Conservation (phyloP, 2,113 vertebrate species). For the Pampusana beccarii region DNA sequence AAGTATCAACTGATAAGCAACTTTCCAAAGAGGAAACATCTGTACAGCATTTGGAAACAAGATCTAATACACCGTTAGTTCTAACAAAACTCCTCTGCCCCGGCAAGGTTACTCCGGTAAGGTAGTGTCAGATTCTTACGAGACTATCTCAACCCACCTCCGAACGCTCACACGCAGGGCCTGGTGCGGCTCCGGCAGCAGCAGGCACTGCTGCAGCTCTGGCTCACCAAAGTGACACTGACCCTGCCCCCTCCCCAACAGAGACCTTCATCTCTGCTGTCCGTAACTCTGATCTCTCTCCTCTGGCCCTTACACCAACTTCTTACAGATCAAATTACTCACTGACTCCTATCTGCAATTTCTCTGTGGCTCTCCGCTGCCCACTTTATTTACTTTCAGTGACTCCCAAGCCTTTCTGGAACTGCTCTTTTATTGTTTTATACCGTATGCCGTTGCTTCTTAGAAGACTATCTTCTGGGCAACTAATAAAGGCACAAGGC, state of each 20-base stretch:
- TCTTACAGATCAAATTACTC: background rate
- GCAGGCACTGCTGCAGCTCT: background rate
- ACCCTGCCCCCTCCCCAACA: background rate
- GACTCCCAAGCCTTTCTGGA: background rate
- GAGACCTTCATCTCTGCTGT: background rate
- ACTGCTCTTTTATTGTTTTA: background rate
- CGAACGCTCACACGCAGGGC: background rate
- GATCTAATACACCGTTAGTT: background rate
- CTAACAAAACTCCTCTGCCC: background rate
- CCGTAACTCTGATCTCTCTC: background rate
- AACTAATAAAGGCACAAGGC: background rate
- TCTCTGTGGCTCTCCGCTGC: background rate
- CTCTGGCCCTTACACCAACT: background rate
- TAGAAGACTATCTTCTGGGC: background rate
- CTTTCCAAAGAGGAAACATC: background rate
- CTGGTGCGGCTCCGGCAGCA: background rate
- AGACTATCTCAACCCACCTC: background rate
- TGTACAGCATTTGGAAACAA: background rate
- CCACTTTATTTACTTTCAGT: background rate
- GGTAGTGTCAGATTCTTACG: background rate
- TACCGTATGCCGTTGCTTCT: background rate
- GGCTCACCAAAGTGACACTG: background rate
- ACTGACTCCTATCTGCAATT: background rate
- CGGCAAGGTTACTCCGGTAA: background rate
- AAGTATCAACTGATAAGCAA: background rate